A percentile compares a stretch with the other conserved stretches of the same genome.
Evolutionary conservation across 2,888 invertebrate species (phyloP).

Genomic region (Parnassius orleans): DNA sequence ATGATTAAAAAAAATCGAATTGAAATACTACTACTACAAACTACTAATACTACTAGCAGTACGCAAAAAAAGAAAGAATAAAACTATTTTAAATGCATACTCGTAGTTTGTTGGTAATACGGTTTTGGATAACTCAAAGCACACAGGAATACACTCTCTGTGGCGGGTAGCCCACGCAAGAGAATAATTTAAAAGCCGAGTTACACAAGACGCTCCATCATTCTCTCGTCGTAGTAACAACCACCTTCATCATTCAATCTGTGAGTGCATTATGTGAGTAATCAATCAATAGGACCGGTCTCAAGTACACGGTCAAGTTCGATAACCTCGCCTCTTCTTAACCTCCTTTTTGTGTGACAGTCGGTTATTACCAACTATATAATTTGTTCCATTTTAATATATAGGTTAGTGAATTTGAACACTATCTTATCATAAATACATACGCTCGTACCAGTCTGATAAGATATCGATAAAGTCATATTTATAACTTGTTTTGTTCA

Average conservation of each 20-base stretch:
- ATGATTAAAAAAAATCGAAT: too few species aligned
- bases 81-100: too few species aligned
- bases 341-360: slow-evolving; percentile 26
- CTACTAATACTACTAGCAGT: too few species aligned
- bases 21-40: too few species aligned
- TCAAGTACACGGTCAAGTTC: slow-evolving; percentile 61
- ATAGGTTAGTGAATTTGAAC: slow-evolving; percentile 21
- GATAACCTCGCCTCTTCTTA: slow-evolving; percentile 48
- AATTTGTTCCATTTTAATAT: slow-evolving; percentile 25
- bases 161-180: not conserved
- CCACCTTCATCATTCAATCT: slow-evolving; percentile 37
- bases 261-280: slow-evolving; percentile 52
- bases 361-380: slow-evolving; percentile 22
- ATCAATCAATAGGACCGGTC: slow-evolving; percentile 63
- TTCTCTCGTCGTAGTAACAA: slow-evolving; percentile 20
- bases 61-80: too few species aligned
- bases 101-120: too few species aligned
- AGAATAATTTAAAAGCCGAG: slow-evolving; percentile 15
- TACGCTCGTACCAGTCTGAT: slow-evolving; percentile 12
- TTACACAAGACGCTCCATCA: slow-evolving; percentile 20
- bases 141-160: too few species aligned
- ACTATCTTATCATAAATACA: slow-evolving; percentile 20
- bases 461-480: slow-evolving; percentile 13
- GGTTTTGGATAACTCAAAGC: too few species aligned
- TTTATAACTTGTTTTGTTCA: slow-evolving; percentile 2